A percentile compares a stretch with the other conserved stretches of the same genome.
Conservation (phyloP, 1,140 invertebrate species). For the Polypedilum vanderplanki region DNA sequence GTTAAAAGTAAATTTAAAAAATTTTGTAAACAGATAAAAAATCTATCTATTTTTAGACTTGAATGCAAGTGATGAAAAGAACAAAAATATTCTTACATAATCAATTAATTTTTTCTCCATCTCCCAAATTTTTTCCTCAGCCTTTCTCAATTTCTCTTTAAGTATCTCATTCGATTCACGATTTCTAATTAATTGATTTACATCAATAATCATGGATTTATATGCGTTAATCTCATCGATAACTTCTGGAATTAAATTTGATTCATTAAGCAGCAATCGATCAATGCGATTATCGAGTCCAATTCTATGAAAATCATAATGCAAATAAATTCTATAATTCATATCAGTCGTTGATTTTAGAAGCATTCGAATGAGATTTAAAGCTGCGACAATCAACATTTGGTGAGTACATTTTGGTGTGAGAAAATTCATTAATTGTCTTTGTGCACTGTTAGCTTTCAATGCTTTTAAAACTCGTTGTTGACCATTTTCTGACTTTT, state of each 20-base stretch:
- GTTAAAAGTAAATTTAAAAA: not conserved
- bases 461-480: not conserved
- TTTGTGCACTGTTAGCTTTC: not conserved
- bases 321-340: slow-evolving; percentile 9
- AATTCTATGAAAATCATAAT: slow-evolving; percentile 16
- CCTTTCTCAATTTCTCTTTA: not conserved
- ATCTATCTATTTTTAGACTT: slow-evolving; percentile 2
- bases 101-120: slow-evolving; percentile 8
- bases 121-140: not conserved
- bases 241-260: not conserved
- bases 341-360: not conserved
- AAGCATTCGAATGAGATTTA: not conserved
- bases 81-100: not conserved
- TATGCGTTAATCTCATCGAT: slow-evolving; percentile 1
- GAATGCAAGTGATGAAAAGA: not conserved
- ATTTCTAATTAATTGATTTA: slow-evolving; percentile 23
- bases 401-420: not conserved
- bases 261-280: slow-evolving; percentile 8
- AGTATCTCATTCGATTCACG: not conserved
- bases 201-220: not conserved
- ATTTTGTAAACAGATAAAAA: too few relatives aligned
- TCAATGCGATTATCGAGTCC: not conserved
- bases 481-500: not conserved
- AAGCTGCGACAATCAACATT: not conserved
- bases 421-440: slow-evolving; percentile 24